Evolutionary conservation across 2,888 invertebrate genomes (phyloP).

Genomic region (Eurytoma adleriae): DNA sequence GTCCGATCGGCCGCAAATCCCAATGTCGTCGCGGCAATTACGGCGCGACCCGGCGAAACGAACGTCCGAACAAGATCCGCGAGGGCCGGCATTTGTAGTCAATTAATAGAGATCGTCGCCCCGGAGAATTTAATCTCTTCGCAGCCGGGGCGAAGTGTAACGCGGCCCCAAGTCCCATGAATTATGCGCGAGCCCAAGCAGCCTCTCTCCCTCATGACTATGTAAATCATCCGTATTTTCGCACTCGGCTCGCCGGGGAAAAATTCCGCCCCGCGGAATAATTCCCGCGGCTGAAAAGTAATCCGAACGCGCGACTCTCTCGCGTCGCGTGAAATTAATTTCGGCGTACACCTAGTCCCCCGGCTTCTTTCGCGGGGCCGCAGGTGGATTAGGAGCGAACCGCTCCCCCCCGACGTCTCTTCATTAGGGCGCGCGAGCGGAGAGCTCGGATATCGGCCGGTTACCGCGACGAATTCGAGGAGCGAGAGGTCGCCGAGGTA

Average conservation of each 20-base stretch:
- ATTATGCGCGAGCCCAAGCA: conserved; percentile 38
- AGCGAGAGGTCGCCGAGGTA: neutral
- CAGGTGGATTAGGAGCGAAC: conserved; percentile 71
- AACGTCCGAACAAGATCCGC: neutral
- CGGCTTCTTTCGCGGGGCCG: conserved; percentile 43
- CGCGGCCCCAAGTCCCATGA: conserved; percentile 21
- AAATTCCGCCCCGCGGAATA: conserved; percentile 38
- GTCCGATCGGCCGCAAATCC: conserved; percentile 15
- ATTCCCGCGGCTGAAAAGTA: conserved; percentile 35
- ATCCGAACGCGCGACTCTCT: conserved; percentile 4
- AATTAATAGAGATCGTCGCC: conserved; percentile 53
- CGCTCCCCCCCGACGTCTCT: conserved; percentile 72
- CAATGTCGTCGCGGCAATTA: conserved; percentile 9
- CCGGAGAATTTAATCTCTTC: conserved; percentile 50
- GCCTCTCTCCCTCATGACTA: conserved; percentile 50
- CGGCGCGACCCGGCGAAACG: conserved; percentile 18
- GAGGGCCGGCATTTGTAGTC: conserved; percentile 48
- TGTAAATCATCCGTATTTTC: conserved; percentile 58
- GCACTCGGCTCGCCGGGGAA: conserved; percentile 44
- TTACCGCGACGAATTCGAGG: neutral
- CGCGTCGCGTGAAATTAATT: conserved; percentile 4
- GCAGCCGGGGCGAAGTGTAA: conserved; percentile 4
- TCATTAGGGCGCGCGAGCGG: conserved; percentile 66
- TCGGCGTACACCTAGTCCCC: neutral
- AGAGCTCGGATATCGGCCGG: neutral